Evolutionary conservation across 2,797 vertebrate species (phyloP), one percentile per base, ranked within the genome.

Genomic region (Emys orbicularis): DNA sequence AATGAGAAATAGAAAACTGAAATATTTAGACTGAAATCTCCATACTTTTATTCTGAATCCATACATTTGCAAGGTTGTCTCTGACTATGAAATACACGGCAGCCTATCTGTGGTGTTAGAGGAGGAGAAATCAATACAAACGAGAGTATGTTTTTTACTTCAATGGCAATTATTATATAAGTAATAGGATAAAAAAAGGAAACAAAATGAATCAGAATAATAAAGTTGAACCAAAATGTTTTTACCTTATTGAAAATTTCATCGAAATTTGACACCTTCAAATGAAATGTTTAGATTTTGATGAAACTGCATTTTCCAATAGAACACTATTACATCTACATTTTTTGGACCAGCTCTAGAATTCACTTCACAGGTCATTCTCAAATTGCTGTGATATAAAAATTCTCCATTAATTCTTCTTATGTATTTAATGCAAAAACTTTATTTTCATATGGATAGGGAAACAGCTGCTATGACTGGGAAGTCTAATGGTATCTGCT

Each of bases 121-220:
- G 81, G 76, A 90, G 27, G 23, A 19, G 44, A 77, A 90, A 8
- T 25, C 80, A 61, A 76, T 83, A 11, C 79, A 88, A 92, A 94
- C 53, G 49, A 90, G 76, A 68, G 12, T 50, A 10, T 85, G 52
- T 85, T 93, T 94, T 96, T 81, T 72, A 59, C 7, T 91, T 87
- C 74, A 79, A 84, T 83, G 88, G 54, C 44, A 93, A 72, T 61
- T 89, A 31, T 81, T 86, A 12, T 72, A 83, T 11, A 53, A 77
- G 56, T 88, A 83, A 16, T 81, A 49, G 37, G n/a, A 68, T 65
- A n/a, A 41, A 68, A 65, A 68, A 19, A 23, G n/a, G n/a, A 37
- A 68, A 68, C 34, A 68, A 68, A 68, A 68, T 11, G 4, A n/a
- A 68, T 37, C n/a, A 68, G 19, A 68, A 68, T 37, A 37, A 11